Evolutionary conservation across 2,888 invertebrate species (phyloP), one percentile per base, ranked within the genome.

Genomic region (Lithosia quadra): DNA sequence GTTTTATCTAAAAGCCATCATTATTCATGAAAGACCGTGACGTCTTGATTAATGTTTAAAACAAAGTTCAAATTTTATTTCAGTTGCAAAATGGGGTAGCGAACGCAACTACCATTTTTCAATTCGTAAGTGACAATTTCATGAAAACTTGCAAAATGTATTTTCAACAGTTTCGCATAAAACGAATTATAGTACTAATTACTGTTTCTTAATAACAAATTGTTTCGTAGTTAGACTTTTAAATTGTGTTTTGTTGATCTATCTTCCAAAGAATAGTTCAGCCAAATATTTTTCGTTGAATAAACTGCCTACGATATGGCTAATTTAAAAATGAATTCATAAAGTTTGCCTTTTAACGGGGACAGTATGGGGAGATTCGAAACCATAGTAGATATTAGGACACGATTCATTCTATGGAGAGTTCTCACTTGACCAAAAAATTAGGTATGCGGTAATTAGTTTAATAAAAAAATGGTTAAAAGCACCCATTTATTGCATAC

Each of bases 31-130:
- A 81, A 82, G 81, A 78, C 68, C 78, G 71, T 81, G 86, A 83
- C 85, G 81, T 80, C 79, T 79, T 86, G 86, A 88, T 87, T 88
- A 88, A 88, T 88, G 88, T 70, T 82, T 84, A 69, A 80, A 87
- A 86, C 83, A 83, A 85, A 86, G 84, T 86, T 86, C 79, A 80
- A 80, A 81, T 84, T 85, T 84, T 83, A 84, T 84, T 87, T 83
- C 77, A 80, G 76, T 74, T 78, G 70, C 76, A 77, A 65, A 80
- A 82, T 73, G 74, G 75, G 69, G n/a, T 70, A 68, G 71, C 68
- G 70, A 69, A 71, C 62, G 72, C 67, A 67, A 76, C 74, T 73
- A 75, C 75, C 75, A 84, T 82, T 81, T 77, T 77, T 84, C 79
- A 82, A 78, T 73, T 72, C 71, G 49, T 59, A 71, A 67, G 65